Evolutionary conservation across 2,797 vertebrate genomes (phyloP), one percentile per base, ranked within the genome.

Genomic region (Heteromormyrus szaboi): DNA sequence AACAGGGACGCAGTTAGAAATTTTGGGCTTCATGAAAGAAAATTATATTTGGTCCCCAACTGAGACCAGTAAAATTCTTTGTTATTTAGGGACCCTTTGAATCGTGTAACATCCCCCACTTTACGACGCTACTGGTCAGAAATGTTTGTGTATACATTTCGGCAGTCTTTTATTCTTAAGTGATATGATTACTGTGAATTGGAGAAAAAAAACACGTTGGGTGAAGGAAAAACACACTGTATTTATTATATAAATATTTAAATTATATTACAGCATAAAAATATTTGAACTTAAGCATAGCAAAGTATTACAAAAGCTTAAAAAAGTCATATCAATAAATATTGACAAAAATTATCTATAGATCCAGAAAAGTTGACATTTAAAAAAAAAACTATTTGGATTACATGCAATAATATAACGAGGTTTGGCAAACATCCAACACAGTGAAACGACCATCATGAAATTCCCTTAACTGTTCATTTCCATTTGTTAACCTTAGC

Each of bases 211-310:
- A 25, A 51, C 19, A n/a, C 37, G 89, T 87, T 44, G 68, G 79
- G 44, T 87, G 88, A 95, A 83, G 91, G 95, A 92, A 92, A 94
- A 92, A 89, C 92, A 88, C 88, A 87, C 91, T 91, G 85, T 89
- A 91, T 95, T 95, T 87, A 44, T 87, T 90, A 91, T 96, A 95
- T 96, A 96, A 96, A 96, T 96, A 95, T 96, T 95, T 95, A 93
- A 96, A 96, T 96, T 95, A 94, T 91, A 95, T 94, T 95, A 96
- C 95, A 96, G 93, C 93, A 94, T 96, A 96, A 93, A 96, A 96
- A 96, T 96, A 94, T 96, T 94, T 95, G 89, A 88, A 94, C 93
- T 91, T 92, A 90, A 93, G 53, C 92, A 94, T 95, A 94, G 92
- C 91, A 92, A 90, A 93, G 91, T 91, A 83, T 94, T 95, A 95